Conservation (phyloP, 2,113 vertebrate genomes). For the Mus spicilegus region DNA sequence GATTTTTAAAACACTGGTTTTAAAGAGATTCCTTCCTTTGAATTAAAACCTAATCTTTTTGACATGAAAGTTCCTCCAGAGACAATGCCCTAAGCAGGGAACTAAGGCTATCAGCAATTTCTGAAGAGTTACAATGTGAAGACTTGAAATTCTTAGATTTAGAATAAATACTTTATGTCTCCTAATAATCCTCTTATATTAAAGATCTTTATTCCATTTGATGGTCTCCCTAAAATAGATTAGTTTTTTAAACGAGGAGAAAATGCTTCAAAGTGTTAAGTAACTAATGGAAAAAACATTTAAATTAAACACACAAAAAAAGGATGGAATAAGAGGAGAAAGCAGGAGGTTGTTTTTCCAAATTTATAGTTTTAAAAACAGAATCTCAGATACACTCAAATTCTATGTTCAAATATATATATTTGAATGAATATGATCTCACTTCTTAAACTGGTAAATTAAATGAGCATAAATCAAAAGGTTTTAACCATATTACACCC, state of each 20-base stretch:
- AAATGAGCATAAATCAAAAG: conserved; percentile 14
- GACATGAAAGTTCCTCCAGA: conserved; percentile 38
- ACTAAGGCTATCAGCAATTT: conserved; percentile 18
- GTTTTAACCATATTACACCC: conserved; percentile 22
- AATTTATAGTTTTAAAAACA: conserved; percentile 49
- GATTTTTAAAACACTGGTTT: background rate
- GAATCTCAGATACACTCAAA: conserved; percentile 30
- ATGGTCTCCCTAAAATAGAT: conserved; percentile 12
- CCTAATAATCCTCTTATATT: background rate
- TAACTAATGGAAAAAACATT: conserved; percentile 55
- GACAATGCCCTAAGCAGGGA: conserved; percentile 42
- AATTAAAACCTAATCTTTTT: conserved; percentile 48
- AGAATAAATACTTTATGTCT: conserved; percentile 36
- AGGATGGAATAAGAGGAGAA: background rate
- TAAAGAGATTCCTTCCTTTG: conserved; percentile 41
- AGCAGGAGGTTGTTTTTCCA: background rate
- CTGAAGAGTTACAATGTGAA: conserved; percentile 43
- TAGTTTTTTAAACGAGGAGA: conserved; percentile 1
- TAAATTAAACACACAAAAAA: conserved; percentile 3
- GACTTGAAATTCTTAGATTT: background rate
- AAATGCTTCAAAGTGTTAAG: conserved; percentile 39
- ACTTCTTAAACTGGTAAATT: conserved; percentile 42
- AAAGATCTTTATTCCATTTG: background rate
- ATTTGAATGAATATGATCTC: background rate
- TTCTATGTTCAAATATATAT: conserved; percentile 31